These are phyloP conservation scores for Xanthia togata DNA, from an alignment of 2,888 invertebrate genomes.

Conservation along the genomic window DNA sequence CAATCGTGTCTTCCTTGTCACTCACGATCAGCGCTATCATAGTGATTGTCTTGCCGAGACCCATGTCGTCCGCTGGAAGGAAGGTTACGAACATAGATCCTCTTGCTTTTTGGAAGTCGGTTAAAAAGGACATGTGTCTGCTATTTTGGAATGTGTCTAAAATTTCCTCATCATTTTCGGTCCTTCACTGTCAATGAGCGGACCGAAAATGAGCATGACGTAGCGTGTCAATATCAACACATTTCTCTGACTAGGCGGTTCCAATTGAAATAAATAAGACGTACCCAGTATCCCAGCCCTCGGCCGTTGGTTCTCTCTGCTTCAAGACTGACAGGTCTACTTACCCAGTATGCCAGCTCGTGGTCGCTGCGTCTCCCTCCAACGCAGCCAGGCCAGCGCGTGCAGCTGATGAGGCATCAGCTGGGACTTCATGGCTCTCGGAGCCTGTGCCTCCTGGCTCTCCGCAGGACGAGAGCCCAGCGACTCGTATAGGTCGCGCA, in stretches of 20 bases:
- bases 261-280: not conserved
- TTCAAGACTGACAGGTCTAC: slow-evolving; percentile 1
- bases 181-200: too few relatives aligned
- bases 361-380: slow-evolving; percentile 97
- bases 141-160: too few relatives aligned
- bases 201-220: too few relatives aligned
- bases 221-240: not conserved
- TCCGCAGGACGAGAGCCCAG: slow-evolving; percentile 92
- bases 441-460: slow-evolving; percentile 90
- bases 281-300: not conserved
- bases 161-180: too few relatives aligned
- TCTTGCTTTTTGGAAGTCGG: too few relatives aligned
- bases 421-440: slow-evolving; percentile 91
- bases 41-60: slow-evolving; percentile 95
- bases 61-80: slow-evolving; percentile 93
- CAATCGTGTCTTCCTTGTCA: slow-evolving; percentile 82
- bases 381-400: slow-evolving; percentile 96
- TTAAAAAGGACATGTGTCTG: too few relatives aligned
- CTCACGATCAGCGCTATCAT: slow-evolving; percentile 94
- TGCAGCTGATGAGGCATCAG: slow-evolving; percentile 96
- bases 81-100: too few relatives aligned
- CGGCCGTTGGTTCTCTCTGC: not conserved
- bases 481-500: slow-evolving; percentile 93
- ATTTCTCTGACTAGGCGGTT: not conserved
- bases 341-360: slow-evolving; percentile 96